Conservation (phyloP, 2,888 invertebrate species). For the Micropterix aruncella region DNA sequence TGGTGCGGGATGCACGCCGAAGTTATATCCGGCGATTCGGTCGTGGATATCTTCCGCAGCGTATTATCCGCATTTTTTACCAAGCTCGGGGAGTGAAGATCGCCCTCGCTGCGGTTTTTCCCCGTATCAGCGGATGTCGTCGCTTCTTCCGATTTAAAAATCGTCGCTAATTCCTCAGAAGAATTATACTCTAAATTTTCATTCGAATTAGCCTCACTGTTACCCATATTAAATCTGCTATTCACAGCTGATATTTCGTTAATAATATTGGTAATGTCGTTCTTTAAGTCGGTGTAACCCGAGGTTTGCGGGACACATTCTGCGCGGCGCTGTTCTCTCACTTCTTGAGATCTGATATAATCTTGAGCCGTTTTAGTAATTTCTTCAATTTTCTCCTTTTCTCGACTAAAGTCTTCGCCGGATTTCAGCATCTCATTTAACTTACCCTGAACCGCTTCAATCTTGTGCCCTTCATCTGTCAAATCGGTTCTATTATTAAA, state of each 20-base stretch:
- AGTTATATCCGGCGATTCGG: conserved; percentile 4
- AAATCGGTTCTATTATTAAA: conserved; percentile 6
- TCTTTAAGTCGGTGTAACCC: not conserved
- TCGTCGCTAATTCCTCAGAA: conserved; percentile 48
- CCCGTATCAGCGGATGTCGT: conserved; percentile 5
- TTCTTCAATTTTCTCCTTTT: conserved; percentile 5
- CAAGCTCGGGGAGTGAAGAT: conserved; percentile 33
- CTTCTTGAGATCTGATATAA: not conserved
- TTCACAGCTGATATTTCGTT: conserved; percentile 1
- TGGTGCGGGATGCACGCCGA: conserved; percentile 1
- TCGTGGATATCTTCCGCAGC: conserved; percentile 27
- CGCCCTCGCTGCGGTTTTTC: conserved; percentile 15
- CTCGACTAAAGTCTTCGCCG: not conserved
- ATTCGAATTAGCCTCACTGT: conserved; percentile 17
- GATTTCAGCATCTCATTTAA: not conserved
- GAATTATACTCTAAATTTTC: conserved; percentile 48
- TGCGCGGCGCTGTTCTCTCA: conserved; percentile 2
- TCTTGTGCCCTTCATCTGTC: not conserved
- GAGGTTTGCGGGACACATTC: not conserved
- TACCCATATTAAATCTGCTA: conserved; percentile 1
- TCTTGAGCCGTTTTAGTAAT: conserved; percentile 2
- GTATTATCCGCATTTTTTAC: conserved; percentile 34
- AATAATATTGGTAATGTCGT: not conserved
- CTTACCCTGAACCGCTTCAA: not conserved
- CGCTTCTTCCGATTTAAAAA: conserved; percentile 31